These are phyloP conservation scores for Stictonetta naevosa DNA, from an alignment of 2,113 vertebrate species.

Conservation along the genomic window DNA sequence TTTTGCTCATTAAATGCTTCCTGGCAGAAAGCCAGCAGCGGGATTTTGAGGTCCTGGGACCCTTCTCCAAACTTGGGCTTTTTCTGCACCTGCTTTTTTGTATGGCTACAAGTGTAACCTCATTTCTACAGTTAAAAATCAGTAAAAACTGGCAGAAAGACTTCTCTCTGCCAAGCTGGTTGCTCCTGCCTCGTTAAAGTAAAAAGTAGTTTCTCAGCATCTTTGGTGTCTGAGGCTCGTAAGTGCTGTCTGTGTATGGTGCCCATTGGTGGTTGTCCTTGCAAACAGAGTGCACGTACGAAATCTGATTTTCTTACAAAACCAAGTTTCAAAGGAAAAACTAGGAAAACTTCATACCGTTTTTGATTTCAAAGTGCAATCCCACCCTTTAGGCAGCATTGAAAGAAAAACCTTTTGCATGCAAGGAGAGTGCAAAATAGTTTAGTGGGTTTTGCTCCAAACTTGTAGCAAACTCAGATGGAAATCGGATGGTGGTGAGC, in stretches of 20 bases:
- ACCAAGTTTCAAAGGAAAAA: not conserved
- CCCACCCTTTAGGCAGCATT: not conserved
- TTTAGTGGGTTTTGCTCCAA: not conserved
- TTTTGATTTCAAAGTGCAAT: too few species aligned
- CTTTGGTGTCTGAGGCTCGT: fast-evolving
- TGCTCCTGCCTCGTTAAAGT: fast-evolving
- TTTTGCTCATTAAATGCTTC: not conserved
- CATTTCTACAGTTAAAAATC: not conserved
- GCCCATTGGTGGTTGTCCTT: fast-evolving
- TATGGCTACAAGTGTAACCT: not conserved
- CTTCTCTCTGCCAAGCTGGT: fast-evolving
- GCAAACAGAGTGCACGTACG: not conserved
- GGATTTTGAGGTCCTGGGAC: not conserved
- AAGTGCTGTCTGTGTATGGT: not conserved
- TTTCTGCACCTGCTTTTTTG: too few species aligned
- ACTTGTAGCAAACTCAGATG: fast-evolving
- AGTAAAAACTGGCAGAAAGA: not conserved
- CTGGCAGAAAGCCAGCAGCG: not conserved
- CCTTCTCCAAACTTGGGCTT: not conserved
- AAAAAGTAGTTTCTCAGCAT: fast-evolving
- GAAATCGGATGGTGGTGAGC: fast-evolving
- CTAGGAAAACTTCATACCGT: too few species aligned
- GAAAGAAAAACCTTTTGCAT: not conserved
- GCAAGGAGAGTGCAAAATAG: not conserved
- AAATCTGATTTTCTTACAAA: not conserved